Conservation (phyloP, 2,888 invertebrate species). For the Rhagonycha fulva region DNA sequence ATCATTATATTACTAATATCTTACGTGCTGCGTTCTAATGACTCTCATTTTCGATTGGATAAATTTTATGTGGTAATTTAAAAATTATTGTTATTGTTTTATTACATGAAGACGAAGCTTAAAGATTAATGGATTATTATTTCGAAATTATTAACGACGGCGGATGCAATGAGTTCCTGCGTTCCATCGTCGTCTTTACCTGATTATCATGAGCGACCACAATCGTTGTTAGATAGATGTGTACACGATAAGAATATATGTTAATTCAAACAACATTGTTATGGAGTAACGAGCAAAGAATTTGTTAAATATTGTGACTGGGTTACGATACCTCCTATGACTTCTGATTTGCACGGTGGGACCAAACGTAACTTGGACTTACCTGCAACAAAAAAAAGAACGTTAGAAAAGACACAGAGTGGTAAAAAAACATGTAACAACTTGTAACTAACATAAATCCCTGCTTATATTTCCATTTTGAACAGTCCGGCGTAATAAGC, state of each 20-base stretch:
- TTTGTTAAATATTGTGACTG: background rate
- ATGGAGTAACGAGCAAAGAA: background rate
- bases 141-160: background rate
- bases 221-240: slow-evolving; percentile 33
- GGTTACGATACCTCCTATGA: background rate
- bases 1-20: slow-evolving; percentile 36
- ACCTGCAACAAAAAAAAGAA: slow-evolving; percentile 14
- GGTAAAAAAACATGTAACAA: background rate
- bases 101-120: background rate
- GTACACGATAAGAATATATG: slow-evolving; percentile 42
- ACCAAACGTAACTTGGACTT: background rate
- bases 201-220: slow-evolving; percentile 39
- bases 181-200: slow-evolving; percentile 21
- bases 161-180: background rate
- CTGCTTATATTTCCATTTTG: slow-evolving; percentile 39
- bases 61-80: background rate
- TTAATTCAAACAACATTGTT: background rate
- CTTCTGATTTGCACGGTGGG: background rate
- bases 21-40: slow-evolving; percentile 37
- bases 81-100: slow-evolving; percentile 1
- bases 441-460: slow-evolving; percentile 30
- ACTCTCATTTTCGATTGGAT: slow-evolving; percentile 12
- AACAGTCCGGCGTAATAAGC: slow-evolving; percentile 22
- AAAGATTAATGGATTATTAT: background rate
- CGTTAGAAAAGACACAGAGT: background rate